Percentiles rank a stretch among this genome's conserved stretches.
phyloP scores from a whole-genome alignment of 1,140 invertebrate species.

The Zaprionus vittiger region DNA sequence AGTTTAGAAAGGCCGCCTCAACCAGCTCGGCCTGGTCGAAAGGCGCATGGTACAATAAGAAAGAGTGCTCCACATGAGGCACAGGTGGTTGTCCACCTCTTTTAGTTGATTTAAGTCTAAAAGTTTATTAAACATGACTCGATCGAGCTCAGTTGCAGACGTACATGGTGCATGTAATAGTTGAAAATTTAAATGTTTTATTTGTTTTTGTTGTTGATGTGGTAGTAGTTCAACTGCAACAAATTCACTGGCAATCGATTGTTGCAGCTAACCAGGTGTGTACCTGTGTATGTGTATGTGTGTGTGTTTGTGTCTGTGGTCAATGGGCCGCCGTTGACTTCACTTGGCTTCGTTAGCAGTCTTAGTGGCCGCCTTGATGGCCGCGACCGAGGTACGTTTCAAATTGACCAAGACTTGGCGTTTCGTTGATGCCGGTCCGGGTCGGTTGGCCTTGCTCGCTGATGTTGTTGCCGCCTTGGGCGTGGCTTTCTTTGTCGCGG shows the following conservation, averaged over 20 bases:
- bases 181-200: slow-evolving; percentile 53
- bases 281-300: slow-evolving; percentile 13
- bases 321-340: slow-evolving; percentile 39
- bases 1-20: slow-evolving; percentile 67
- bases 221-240: slow-evolving; percentile 42
- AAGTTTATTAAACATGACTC: slow-evolving; percentile 70
- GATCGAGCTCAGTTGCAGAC: slow-evolving; percentile 33
- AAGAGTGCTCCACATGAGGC: slow-evolving; percentile 30
- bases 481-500: slow-evolving; percentile 51
- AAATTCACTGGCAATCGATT: slow-evolving; percentile 66
- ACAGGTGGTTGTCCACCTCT: slow-evolving; percentile 44
- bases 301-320: slow-evolving; percentile 13
- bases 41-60: slow-evolving; percentile 7
- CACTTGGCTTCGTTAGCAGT: slow-evolving; percentile 55
- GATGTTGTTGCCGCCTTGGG: slow-evolving; percentile 38
- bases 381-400: slow-evolving; percentile 59
- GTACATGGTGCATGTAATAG: slow-evolving; percentile 46
- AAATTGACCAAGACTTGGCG: slow-evolving; percentile 68
- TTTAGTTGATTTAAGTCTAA: slow-evolving; percentile 57
- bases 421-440: slow-evolving; percentile 66
- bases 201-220: slow-evolving; percentile 35
- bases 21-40: slow-evolving; percentile 5
- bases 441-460: slow-evolving; percentile 47
- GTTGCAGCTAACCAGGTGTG: slow-evolving; percentile 40
- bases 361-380: slow-evolving; percentile 61